These are phyloP conservation scores for Struthio camelus DNA, from an alignment of 2,113 vertebrate genomes.

Conservation along the genomic window DNA sequence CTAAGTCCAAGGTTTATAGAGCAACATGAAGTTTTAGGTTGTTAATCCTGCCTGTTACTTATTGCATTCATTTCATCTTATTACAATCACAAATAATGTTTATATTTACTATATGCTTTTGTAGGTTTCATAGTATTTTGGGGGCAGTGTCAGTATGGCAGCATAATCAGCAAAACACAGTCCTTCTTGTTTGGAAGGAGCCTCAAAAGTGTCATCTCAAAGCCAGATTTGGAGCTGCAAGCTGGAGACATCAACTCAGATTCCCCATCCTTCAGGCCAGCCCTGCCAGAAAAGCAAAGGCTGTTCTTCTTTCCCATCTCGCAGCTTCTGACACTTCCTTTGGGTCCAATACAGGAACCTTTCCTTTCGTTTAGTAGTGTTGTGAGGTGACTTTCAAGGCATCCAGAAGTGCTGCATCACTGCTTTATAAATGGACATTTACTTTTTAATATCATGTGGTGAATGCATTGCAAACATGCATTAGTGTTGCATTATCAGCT, in stretches of 20 bases:
- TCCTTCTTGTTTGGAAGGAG: not conserved
- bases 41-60: conserved; percentile 6
- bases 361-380: not conserved
- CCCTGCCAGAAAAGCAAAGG: not conserved
- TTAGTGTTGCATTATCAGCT: conserved; percentile 25
- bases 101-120: not conserved
- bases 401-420: not conserved
- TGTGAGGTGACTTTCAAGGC: conserved; percentile 29
- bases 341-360: not conserved
- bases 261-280: not conserved
- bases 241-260: not conserved
- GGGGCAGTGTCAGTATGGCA: not conserved
- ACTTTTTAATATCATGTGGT: not conserved
- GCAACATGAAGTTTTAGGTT: not conserved
- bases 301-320: not conserved
- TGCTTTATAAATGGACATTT: conserved; percentile 9
- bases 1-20: not conserved
- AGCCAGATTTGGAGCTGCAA: not conserved
- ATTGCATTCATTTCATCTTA: not conserved
- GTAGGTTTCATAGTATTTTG: not conserved
- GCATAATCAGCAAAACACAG: not conserved
- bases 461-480: conserved; percentile 29
- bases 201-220: not conserved
- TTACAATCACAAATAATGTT: not conserved
- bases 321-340: not conserved